Conservation (phyloP, 1,140 invertebrate genomes). For the Trichomalopsis sarcophagae region DNA sequence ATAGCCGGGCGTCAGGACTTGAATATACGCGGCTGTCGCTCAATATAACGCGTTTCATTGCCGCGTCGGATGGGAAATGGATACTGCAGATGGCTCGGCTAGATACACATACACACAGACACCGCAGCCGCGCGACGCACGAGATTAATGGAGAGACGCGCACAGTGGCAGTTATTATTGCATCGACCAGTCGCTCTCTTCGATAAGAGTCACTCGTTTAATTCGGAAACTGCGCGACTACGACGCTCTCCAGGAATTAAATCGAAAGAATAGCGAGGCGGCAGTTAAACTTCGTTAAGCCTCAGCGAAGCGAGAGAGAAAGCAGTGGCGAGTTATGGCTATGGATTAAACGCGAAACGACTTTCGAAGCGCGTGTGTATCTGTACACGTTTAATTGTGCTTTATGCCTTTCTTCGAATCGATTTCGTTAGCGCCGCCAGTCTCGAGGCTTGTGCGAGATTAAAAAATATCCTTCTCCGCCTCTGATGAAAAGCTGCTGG, state of each 20-base stretch:
- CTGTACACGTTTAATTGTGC: not conserved
- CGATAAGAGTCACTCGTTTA: not conserved
- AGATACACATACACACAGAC: not conserved
- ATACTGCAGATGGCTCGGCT: not conserved
- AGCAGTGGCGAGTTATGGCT: not conserved
- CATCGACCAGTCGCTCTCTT: not conserved
- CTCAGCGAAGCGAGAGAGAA: not conserved
- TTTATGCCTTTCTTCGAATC: not conserved
- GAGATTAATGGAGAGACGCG: not conserved
- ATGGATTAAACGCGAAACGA: not conserved
- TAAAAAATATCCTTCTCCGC: not conserved
- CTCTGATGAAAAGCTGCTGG: not conserved
- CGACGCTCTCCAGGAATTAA: not conserved
- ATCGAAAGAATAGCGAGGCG: not conserved
- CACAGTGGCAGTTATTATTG: not conserved
- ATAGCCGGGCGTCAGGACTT: not conserved
- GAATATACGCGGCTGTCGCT: conserved; percentile 22
- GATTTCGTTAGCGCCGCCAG: not conserved
- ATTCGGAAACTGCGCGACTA: not conserved
- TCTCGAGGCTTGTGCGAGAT: not conserved
- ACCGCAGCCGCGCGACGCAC: not conserved
- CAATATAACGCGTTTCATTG: conserved; percentile 34
- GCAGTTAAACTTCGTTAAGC: not conserved
- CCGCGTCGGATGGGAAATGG: not conserved
- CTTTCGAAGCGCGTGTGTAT: not conserved